A percentile compares a stretch with the other conserved stretches of the same genome.
phyloP scores from a whole-genome alignment of 2,797 vertebrate genomes.

The Coccyzus lansbergi region DNA sequence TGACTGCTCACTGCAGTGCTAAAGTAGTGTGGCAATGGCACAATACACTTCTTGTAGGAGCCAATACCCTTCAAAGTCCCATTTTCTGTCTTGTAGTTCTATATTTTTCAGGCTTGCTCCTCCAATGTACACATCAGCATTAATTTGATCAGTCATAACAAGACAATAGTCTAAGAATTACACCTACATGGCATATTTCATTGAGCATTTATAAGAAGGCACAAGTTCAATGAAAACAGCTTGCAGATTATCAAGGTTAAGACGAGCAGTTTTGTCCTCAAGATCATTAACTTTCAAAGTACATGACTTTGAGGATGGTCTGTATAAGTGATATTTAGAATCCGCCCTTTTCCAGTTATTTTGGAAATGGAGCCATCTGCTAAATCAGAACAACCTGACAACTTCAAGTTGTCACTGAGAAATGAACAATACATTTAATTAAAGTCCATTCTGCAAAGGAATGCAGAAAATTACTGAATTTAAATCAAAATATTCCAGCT shows the following conservation, averaged over 20 bases:
- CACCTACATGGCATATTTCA: not conserved
- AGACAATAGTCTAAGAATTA: not conserved
- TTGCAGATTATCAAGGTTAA: not conserved
- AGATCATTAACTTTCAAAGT: not conserved
- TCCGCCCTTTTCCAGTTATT: not conserved
- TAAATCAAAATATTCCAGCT: not conserved
- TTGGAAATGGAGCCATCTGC: not conserved
- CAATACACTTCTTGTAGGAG: not conserved
- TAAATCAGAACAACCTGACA: not conserved
- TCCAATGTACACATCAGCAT: not conserved
- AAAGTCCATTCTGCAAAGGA: not conserved
- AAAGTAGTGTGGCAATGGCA: not conserved
- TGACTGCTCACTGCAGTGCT: rapidly evolving
- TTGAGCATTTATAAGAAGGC: not conserved
- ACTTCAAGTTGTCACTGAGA: not conserved
- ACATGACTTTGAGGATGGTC: not conserved
- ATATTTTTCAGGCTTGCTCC: not conserved
- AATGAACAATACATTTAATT: not conserved
- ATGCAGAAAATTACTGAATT: not conserved
- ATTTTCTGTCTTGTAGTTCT: not conserved
- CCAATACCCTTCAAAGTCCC: not conserved
- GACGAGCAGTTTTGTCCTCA: not conserved
- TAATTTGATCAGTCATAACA: not conserved
- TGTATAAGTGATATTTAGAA: not conserved
- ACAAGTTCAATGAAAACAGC: not conserved